Conservation (phyloP, 2,113 vertebrate genomes). For the Rhinogobius similis region DNA sequence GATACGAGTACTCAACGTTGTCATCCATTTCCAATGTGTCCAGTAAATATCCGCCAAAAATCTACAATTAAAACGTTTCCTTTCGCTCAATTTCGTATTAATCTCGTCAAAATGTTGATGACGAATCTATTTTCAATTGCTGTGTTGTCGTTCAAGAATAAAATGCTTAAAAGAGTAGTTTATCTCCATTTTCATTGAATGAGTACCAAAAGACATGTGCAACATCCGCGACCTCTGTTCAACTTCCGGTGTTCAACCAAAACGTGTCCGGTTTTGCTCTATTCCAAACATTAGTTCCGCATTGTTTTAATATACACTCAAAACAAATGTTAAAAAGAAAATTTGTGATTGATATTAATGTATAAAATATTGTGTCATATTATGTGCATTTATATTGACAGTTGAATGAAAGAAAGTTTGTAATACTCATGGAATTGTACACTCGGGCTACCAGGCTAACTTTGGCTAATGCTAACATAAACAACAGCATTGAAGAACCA, state of each 20-base stretch:
- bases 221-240: slow-evolving; percentile 55
- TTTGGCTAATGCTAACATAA: slow-evolving; percentile 6
- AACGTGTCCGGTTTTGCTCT: slow-evolving; percentile 38
- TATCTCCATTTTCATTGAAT: background rate
- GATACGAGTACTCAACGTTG: background rate
- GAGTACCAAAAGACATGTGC: background rate
- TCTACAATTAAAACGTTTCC: background rate
- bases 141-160: background rate
- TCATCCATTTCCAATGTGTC: background rate
- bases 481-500: background rate
- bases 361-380: background rate
- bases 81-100: background rate
- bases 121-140: background rate
- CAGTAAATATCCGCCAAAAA: background rate
- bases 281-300: slow-evolving; percentile 32
- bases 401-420: background rate
- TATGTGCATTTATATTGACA: background rate
- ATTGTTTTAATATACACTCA: background rate
- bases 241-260: slow-evolving; percentile 61
- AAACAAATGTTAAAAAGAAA: background rate
- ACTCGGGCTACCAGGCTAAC: background rate
- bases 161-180: background rate
- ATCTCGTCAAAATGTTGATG: background rate
- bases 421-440: background rate
- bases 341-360: background rate